Percentiles rank a stretch among this genome's conserved stretches.
Conservation (phyloP, 2,113 vertebrate species). For the Montifringilla adamsi region DNA sequence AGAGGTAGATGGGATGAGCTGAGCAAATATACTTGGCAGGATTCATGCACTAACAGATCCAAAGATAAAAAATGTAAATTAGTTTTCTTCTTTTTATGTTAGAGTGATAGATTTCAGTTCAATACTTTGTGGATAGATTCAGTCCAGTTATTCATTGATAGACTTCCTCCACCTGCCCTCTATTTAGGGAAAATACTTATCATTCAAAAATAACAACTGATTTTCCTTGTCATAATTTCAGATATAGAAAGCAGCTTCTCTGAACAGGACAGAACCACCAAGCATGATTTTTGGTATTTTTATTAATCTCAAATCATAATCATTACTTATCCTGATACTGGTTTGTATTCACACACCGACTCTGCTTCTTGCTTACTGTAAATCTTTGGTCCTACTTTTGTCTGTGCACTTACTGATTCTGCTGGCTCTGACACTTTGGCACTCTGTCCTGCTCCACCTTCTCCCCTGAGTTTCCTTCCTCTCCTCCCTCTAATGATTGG, state of each 20-base stretch:
- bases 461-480: conserved; percentile 17
- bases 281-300: neutral
- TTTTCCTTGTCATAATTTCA: neutral
- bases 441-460: neutral
- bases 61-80: neutral
- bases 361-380: neutral
- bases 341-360: neutral
- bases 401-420: neutral
- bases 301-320: neutral
- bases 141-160: neutral
- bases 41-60: neutral
- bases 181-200: neutral
- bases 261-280: neutral
- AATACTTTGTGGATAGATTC: neutral
- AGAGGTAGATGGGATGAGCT: neutral
- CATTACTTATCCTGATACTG: neutral
- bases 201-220: neutral
- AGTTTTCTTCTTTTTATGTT: neutral
- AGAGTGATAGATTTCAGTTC: neutral
- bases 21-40: neutral
- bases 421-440: neutral
- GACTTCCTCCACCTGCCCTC: neutral
- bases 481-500: conserved; percentile 17
- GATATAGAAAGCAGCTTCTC: neutral
- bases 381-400: neutral